Percentiles rank a stretch among this genome's conserved stretches.
These are phyloP conservation scores for Babyrousa celebensis DNA, from an alignment of 2,797 vertebrate genomes.

Conservation along the genomic window DNA sequence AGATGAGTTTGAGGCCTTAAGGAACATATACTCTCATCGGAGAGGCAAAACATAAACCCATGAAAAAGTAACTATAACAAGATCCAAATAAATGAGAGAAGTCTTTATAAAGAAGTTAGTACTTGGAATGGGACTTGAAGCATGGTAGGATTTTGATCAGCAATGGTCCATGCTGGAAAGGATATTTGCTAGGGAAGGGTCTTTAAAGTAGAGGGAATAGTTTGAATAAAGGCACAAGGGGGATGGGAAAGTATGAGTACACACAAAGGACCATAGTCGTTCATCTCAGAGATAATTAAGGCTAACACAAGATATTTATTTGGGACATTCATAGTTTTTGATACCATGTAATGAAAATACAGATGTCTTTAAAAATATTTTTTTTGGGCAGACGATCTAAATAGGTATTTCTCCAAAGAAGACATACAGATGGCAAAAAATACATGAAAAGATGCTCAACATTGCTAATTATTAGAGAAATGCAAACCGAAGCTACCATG, in stretches of 20 bases:
- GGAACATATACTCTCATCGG: neutral
- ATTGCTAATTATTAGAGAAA: no score
- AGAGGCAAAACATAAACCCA: constrained; percentile 47
- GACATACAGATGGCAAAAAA: no score
- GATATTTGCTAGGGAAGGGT: neutral
- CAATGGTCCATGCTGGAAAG: neutral
- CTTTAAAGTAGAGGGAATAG: constrained; percentile 13
- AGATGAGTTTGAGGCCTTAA: constrained; percentile 19
- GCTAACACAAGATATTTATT: neutral
- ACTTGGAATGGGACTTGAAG: constrained; percentile 18
- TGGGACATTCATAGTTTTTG: constrained; percentile 37
- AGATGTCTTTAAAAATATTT: neutral
- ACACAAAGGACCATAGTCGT: neutral
- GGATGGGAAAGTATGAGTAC: neutral
- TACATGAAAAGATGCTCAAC: no score
- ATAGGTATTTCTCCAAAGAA: no score
- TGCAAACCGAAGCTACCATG: no score
- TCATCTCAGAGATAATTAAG: constrained; percentile 61
- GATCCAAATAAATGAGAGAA: neutral
- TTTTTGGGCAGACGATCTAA: no score
- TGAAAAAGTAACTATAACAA: constrained; percentile 24
- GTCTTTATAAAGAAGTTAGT: constrained; percentile 38
- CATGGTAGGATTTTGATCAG: neutral
- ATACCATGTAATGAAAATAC: constrained; percentile 41
- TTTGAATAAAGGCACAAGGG: neutral